Base-by-base conservation (phyloP, 2,113 vertebrate genomes). In the Nanger granti region DNA sequence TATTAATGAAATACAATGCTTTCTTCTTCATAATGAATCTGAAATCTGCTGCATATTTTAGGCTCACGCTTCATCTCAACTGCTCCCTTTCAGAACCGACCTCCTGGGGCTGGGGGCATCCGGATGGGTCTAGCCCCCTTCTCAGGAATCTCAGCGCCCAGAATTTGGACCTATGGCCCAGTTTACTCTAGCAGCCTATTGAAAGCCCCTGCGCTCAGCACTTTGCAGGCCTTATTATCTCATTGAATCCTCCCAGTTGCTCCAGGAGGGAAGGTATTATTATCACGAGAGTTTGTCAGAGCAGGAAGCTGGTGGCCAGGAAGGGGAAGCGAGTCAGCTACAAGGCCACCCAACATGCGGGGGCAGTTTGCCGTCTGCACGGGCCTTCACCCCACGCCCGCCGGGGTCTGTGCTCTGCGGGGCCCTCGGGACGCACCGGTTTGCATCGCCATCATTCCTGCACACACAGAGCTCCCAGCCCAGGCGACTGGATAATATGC, bases 361-460 rank as follows among this genome's bases (percentile, higher is more conserved):
- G 22, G 64, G 18, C 54, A 14, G 44, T 15, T 41, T 1, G 0
- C 0, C 0, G 7, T 26, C 62, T 44, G 66, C 14, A 20, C 5
- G 4, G 11, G 3, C 17, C 41, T 29, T 26, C 59, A 28, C 28
- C n/a, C 12, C 7, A 0, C 0, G 0, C 31, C 26, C 14, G 7
- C 66, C 55, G 0, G 0, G 20, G 12, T 76, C 86, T 79, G n/a
- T 17, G 4, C 22, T 24, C 18, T 7, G 80, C 55, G 15, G 73
- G 26, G 26, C 37, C n/a, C 69, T 14, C 29, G 26, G 31, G n/a
- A 60, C 8, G 24, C 8, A 20, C 5, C 0, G n/a, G 54, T 47
- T 6, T 54, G 34, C 29, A 1, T 26, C 37, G 4, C 18, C 11
- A 13, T 7, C 41, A 22, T 49, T 13, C 13, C 26, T 44, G 29